phyloP scores from a whole-genome alignment of 2,888 invertebrate species.

The Conchocele bisecta region DNA sequence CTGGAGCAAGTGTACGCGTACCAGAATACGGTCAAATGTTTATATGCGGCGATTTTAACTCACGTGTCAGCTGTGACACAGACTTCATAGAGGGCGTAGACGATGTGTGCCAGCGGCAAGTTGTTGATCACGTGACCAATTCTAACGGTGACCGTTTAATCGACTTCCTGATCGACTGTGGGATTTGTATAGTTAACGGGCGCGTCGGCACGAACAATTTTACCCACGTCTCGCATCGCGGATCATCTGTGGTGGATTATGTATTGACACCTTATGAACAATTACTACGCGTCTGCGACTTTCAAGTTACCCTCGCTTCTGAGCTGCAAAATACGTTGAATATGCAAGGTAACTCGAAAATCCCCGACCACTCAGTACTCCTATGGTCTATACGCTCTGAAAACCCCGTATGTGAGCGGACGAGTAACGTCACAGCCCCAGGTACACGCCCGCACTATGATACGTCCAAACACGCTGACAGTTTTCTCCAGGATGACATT shows the following conservation, averaged over 20 bases:
- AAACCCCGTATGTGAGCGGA: too few relatives aligned
- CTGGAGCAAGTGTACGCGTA: conserved; percentile 16
- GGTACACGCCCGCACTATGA: background rate
- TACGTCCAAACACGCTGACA: background rate
- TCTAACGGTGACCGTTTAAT: conserved; percentile 1
- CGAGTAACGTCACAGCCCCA: too few relatives aligned
- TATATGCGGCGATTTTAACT: conserved; percentile 19
- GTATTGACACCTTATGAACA: conserved; percentile 2
- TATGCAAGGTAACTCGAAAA: background rate
- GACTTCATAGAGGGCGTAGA: conserved; percentile 11
- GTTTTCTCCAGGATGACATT: background rate
- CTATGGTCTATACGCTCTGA: background rate
- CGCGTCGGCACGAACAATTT: background rate
- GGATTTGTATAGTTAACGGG: conserved; percentile 10
- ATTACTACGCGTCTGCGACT: background rate
- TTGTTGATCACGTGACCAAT: background rate
- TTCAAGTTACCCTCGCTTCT: background rate
- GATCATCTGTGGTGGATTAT: conserved; percentile 4
- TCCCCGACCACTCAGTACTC: background rate
- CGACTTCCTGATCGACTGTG: conserved; percentile 7
- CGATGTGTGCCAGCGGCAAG: background rate
- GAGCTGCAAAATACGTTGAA: background rate
- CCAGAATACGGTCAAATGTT: conserved; percentile 7
- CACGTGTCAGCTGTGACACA: conserved; percentile 1
- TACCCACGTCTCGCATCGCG: conserved; percentile 4